phyloP scores from a whole-genome alignment of 2,797 vertebrate species.

The Myiothlypis coronata region DNA sequence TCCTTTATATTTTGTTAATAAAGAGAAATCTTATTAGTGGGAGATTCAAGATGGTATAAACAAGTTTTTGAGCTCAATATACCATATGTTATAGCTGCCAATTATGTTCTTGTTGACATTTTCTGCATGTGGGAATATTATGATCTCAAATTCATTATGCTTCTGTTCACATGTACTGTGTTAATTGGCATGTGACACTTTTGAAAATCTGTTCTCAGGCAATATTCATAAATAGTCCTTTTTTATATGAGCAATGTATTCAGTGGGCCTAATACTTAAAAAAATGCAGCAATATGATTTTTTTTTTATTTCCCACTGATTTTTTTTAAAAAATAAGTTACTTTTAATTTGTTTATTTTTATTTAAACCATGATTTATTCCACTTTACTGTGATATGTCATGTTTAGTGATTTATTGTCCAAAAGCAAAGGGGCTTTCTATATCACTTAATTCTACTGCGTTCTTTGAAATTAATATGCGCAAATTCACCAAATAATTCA shows the following conservation, averaged over 20 bases:
- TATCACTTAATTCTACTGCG: neutral
- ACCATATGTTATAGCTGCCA: constrained; percentile 47
- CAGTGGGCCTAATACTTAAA: neutral
- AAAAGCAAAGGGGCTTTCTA: neutral
- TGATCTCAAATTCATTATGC: constrained; percentile 43
- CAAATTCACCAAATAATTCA: neutral
- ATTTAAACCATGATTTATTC: neutral
- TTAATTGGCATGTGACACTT: constrained; percentile 64
- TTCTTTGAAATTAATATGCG: neutral
- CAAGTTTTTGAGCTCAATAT: constrained; percentile 29
- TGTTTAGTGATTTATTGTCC: neutral
- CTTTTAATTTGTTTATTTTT: neutral
- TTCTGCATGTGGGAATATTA: constrained; percentile 49
- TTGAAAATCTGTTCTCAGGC: constrained; percentile 42
- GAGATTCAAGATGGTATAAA: constrained; percentile 27
- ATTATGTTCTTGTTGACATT: constrained; percentile 63
- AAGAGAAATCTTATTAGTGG: neutral
- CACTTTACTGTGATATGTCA: neutral
- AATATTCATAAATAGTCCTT: constrained; percentile 49
- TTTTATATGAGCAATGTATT: neutral
- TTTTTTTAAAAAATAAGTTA: neutral
- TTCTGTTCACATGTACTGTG: constrained; percentile 41
- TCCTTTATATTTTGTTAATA: constrained; percentile 21
- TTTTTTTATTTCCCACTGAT: neutral
- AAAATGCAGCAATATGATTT: neutral